Evolutionary conservation across 2,113 vertebrate genomes (phyloP).

Genomic region (Scomber colias): DNA sequence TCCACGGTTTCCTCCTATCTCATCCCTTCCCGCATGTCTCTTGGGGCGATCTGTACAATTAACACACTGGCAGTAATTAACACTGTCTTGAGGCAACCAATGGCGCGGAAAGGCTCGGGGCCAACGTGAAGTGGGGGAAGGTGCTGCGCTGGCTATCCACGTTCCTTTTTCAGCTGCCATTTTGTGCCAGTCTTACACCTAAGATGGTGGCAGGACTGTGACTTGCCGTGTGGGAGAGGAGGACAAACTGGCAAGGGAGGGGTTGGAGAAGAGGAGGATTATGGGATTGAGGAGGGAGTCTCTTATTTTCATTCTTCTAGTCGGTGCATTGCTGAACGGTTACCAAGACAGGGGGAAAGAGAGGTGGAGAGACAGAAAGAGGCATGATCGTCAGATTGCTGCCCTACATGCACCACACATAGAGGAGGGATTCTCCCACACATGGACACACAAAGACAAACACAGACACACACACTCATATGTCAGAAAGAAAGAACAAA

Average conservation of each 20-base stretch:
- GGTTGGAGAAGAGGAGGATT: conserved; percentile 74
- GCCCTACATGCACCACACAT: conserved; percentile 54
- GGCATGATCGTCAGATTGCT: conserved; percentile 65
- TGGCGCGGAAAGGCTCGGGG: conserved; percentile 71
- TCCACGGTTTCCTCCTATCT: conserved; percentile 70
- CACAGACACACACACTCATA: conserved; percentile 14
- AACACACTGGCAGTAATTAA: conserved; percentile 85
- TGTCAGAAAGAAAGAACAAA: conserved; percentile 48
- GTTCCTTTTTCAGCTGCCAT: conserved; percentile 79
- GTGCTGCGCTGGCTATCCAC: conserved; percentile 62
- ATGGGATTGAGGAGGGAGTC: conserved; percentile 78
- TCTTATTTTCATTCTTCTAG: conserved; percentile 73
- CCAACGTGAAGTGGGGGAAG: conserved; percentile 72
- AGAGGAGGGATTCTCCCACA: conserved; percentile 45
- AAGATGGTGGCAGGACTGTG: conserved; percentile 86
- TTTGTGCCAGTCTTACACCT: conserved; percentile 84
- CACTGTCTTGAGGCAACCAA: conserved; percentile 77
- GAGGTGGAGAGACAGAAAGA: conserved; percentile 42
- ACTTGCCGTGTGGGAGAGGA: conserved; percentile 77
- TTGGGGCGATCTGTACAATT: conserved; percentile 80
- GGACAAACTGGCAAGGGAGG: conserved; percentile 79
- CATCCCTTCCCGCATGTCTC: conserved; percentile 70
- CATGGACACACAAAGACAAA: conserved; percentile 28
- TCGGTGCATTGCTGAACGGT: conserved; percentile 65
- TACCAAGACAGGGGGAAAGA: conserved; percentile 49